Percentiles rank a stretch among this genome's conserved stretches.
Conservation (phyloP, 2,113 vertebrate genomes). For the Bubalus kerabau region DNA sequence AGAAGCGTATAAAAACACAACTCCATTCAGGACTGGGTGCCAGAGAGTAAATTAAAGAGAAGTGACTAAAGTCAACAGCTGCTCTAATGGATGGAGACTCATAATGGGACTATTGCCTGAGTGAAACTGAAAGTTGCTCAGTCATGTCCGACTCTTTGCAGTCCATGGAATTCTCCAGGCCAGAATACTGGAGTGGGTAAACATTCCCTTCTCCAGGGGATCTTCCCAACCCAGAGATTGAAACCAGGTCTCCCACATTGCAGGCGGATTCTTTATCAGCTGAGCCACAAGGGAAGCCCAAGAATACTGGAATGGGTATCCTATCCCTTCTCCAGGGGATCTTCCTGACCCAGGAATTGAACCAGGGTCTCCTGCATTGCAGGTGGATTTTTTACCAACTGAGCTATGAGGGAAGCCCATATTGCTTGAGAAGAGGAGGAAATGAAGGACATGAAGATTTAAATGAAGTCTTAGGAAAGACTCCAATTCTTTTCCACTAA, state of each 20-base stretch:
- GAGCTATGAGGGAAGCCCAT: neutral
- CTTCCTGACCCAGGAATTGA: neutral
- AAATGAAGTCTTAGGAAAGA: neutral
- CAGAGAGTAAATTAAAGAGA: neutral
- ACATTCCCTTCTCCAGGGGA: neutral
- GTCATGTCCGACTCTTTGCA: neutral
- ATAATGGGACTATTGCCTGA: neutral
- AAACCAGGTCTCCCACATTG: neutral
- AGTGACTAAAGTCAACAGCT: neutral
- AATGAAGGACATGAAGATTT: neutral
- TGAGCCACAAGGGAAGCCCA: neutral
- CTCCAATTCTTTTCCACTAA: neutral
- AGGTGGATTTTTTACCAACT: neutral
- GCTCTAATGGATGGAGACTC: rapidly evolving
- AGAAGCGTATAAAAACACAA: neutral
- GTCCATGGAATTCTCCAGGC: neutral
- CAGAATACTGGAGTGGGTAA: neutral
- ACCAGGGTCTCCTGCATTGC: neutral
- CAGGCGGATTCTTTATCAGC: neutral
- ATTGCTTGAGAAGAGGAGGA: neutral
- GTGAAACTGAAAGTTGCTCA: neutral
- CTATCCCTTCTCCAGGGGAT: neutral
- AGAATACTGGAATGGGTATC: neutral
- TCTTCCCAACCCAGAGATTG: neutral
- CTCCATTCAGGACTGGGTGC: neutral